phyloP scores from a whole-genome alignment of 2,113 vertebrate genomes.

The Irena cyanogastra region DNA sequence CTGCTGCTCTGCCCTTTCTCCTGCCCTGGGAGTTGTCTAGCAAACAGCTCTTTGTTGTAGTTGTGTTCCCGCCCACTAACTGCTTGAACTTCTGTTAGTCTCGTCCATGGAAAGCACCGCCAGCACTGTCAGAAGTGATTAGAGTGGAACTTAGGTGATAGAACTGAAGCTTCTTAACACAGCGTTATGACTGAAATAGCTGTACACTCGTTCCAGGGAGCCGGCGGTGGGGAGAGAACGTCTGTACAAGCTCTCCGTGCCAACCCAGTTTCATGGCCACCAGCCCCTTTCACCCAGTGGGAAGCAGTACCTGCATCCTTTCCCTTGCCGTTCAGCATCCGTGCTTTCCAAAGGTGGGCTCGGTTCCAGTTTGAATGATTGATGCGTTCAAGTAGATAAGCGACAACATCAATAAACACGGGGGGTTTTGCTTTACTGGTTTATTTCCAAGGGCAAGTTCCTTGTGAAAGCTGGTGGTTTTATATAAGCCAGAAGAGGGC shows the following conservation, averaged over 20 bases:
- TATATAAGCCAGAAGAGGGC: neutral
- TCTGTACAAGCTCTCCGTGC: rapidly evolving
- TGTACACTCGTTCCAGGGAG: neutral
- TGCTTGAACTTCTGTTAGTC: rapidly evolving
- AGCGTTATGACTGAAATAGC: neutral
- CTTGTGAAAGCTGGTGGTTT: neutral
- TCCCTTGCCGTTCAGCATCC: neutral
- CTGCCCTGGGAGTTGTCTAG: rapidly evolving
- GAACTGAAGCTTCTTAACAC: neutral
- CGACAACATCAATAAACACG: neutral
- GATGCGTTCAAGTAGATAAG: neutral
- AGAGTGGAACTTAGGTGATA: rapidly evolving
- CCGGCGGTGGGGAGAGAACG: rapidly evolving
- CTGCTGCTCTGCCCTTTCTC: neutral
- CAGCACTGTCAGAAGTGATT: neutral
- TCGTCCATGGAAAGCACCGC: neutral
- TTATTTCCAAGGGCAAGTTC: neutral
- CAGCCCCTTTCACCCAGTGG: too few relatives aligned
- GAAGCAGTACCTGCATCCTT: neutral
- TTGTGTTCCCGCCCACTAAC: rapidly evolving
- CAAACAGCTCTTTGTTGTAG: neutral
- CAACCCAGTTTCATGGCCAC: neutral
- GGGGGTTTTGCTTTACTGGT: rapidly evolving
- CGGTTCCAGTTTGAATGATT: neutral
- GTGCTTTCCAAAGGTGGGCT: neutral